Conservation (phyloP, 1,140 invertebrate species). For the Stenopsyche tienmushanensis region DNA sequence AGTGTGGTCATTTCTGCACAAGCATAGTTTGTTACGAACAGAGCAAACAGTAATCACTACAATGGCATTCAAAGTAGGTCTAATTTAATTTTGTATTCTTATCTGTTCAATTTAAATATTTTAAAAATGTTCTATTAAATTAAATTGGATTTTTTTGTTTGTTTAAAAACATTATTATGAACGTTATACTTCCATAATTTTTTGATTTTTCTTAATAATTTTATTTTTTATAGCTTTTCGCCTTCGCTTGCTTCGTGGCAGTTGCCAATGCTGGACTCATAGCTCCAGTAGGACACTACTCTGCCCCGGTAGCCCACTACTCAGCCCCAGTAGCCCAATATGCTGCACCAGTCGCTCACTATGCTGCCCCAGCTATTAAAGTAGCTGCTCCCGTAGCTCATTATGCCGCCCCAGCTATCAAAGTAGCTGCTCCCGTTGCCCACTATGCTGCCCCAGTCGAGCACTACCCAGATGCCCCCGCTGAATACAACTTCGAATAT, state of each 20-base stretch:
- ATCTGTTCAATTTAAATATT: neutral
- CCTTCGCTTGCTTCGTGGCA: constrained; percentile 37
- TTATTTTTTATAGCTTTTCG: constrained; percentile 28
- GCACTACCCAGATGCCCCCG: constrained; percentile 44
- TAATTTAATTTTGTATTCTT: too few relatives aligned
- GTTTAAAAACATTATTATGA: too few relatives aligned
- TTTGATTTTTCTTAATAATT: neutral
- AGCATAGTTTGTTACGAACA: constrained; percentile 34
- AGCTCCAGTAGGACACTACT: constrained; percentile 16
- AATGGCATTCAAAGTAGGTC: constrained; percentile 40
- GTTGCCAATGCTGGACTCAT: constrained; percentile 34
- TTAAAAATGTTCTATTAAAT: neutral
- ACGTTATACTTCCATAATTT: neutral
- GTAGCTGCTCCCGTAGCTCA: constrained; percentile 37
- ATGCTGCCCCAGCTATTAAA: constrained; percentile 40
- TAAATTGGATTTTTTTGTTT: too few relatives aligned
- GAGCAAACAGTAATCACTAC: constrained; percentile 14
- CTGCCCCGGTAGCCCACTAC: constrained; percentile 34
- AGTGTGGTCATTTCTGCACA: neutral
- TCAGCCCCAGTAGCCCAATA: constrained; percentile 40
- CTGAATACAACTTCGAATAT: constrained; percentile 56
- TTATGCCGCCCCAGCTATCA: constrained; percentile 34
- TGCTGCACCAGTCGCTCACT: constrained; percentile 37
- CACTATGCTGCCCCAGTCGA: too few relatives aligned
- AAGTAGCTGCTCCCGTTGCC: too few relatives aligned